Percentiles rank a stretch among this genome's conserved stretches.
Evolutionary conservation across 2,888 invertebrate genomes (phyloP).

Genomic region (Catotricha subobsoleta): DNA sequence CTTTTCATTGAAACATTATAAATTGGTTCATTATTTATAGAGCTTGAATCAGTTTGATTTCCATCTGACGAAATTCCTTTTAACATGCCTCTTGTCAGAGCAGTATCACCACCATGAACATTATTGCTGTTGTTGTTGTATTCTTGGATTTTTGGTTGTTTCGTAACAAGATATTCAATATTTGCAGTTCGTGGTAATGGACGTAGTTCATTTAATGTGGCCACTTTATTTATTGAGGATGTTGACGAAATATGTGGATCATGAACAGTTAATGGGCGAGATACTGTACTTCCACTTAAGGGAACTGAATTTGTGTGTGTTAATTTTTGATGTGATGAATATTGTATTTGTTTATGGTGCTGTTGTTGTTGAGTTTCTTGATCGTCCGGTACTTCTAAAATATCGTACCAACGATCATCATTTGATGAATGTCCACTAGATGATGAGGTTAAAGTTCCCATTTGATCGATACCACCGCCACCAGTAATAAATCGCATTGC

Average conservation of each 20-base stretch:
- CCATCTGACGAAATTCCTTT: constrained; percentile 10
- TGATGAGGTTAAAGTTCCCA: constrained; percentile 41
- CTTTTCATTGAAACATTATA: constrained; percentile 12
- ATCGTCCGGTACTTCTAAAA: constrained; percentile 30
- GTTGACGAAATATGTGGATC: constrained; percentile 12
- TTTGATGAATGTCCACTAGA: constrained; percentile 42
- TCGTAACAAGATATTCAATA: constrained; percentile 30
- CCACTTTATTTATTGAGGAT: constrained; percentile 10
- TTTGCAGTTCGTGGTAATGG: constrained; percentile 30
- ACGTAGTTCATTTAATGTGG: constrained; percentile 24
- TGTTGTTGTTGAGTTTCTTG: constrained; percentile 21
- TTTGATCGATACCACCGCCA: constrained; percentile 12
- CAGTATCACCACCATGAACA: constrained; percentile 7
- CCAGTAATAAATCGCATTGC: not conserved
- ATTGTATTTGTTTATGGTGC: constrained; percentile 12
- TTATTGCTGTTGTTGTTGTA: constrained; percentile 15
- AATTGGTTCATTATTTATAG: constrained; percentile 30
- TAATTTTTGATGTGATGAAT: constrained; percentile 21
- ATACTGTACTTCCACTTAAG: constrained; percentile 14
- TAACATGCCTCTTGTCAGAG: not conserved
- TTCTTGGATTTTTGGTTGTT: constrained; percentile 21
- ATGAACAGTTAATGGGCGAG: constrained; percentile 13
- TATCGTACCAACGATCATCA: constrained; percentile 46
- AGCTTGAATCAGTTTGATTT: constrained; percentile 27
- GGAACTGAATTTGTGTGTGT: constrained; percentile 26